Conservation (phyloP, 2,113 vertebrate species). For the Cervus canadensis region DNA sequence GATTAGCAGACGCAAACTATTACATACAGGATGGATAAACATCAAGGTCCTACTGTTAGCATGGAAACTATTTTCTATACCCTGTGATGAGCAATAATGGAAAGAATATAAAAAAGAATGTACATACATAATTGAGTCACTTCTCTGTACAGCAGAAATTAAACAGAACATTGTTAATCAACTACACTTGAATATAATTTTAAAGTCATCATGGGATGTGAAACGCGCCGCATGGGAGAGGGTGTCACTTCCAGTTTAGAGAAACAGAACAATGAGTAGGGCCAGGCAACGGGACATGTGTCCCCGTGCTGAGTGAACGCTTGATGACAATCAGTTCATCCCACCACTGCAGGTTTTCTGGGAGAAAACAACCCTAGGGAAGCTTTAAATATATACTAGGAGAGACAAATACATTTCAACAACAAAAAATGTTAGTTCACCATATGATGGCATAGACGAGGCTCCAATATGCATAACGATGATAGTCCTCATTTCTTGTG, state of each 20-base stretch:
- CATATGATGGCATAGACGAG: background rate
- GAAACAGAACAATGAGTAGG: background rate
- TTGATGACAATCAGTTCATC: background rate
- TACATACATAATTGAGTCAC: background rate
- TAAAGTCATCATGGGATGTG: accelerated
- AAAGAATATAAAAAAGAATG: background rate
- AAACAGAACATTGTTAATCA: background rate
- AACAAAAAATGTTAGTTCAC: background rate
- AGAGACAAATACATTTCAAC: background rate
- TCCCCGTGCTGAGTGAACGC: accelerated
- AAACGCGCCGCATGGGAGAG: accelerated
- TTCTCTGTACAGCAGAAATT: background rate
- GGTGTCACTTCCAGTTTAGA: background rate
- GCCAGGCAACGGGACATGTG: accelerated
- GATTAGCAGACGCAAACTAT: background rate
- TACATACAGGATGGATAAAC: background rate
- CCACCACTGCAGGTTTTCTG: background rate
- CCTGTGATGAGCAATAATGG: background rate
- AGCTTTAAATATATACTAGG: background rate
- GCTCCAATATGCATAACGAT: accelerated
- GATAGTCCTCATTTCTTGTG: too few species aligned
- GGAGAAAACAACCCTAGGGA: background rate
- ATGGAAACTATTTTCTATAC: background rate
- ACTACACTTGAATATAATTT: background rate
- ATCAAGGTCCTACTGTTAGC: background rate